Evolutionary conservation across 1,140 invertebrate genomes (phyloP).

Genomic region (Apis dorsata): DNA sequence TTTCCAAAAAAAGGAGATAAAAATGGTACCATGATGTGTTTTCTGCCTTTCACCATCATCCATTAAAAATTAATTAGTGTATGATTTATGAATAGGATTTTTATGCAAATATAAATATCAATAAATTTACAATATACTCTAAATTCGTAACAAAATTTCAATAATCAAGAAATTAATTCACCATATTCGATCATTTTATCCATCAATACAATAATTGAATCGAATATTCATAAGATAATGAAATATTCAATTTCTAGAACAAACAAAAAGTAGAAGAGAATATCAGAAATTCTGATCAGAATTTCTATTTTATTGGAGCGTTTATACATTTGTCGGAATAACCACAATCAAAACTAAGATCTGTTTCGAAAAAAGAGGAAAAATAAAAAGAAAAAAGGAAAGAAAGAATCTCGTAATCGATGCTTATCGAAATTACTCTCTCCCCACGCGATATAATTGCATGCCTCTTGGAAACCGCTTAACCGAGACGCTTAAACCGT

Average conservation of each 20-base stretch:
- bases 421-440: constrained; percentile 7
- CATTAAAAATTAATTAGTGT: too few species aligned
- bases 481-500: background rate
- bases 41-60: too few species aligned
- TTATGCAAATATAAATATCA: too few species aligned
- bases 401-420: constrained; percentile 9
- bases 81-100: too few species aligned
- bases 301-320: background rate
- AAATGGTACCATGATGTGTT: background rate
- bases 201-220: constrained; percentile 5
- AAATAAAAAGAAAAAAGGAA: too few species aligned
- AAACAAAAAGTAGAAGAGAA: background rate
- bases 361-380: background rate
- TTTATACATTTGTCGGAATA: background rate
- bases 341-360: background rate
- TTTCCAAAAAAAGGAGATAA: background rate
- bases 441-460: background rate
- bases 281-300: constrained; percentile 6
- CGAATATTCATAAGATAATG: constrained; percentile 38
- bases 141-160: background rate
- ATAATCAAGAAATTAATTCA: background rate
- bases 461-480: background rate
- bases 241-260: constrained; percentile 24
- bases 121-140: background rate
- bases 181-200: background rate